These are phyloP conservation scores for Pterois miles DNA, from an alignment of 2,797 vertebrate species.

Conservation along the genomic window DNA sequence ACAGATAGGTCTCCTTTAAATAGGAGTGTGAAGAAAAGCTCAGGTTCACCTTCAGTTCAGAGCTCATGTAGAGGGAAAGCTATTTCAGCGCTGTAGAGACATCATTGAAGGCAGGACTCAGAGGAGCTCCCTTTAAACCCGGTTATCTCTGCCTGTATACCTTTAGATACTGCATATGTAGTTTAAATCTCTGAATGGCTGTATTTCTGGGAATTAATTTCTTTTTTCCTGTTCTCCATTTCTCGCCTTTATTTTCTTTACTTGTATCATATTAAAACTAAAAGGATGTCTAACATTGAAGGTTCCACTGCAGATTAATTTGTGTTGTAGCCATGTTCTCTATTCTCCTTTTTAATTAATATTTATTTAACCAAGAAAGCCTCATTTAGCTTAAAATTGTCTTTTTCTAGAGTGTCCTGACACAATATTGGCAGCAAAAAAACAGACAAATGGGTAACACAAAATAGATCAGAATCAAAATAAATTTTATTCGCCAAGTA, in stretches of 20 bases:
- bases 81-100: slow-evolving; percentile 50
- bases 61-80: slow-evolving; percentile 51
- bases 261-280: neutral
- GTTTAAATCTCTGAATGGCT: neutral
- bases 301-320: neutral
- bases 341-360: neutral
- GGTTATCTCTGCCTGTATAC: slow-evolving; percentile 20
- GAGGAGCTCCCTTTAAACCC: slow-evolving; percentile 23
- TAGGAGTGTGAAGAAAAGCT: slow-evolving; percentile 15
- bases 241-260: neutral
- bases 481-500: too few species aligned
- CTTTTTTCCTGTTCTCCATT: neutral
- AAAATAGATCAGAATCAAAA: neutral
- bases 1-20: slow-evolving; percentile 45
- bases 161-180: neutral
- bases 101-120: slow-evolving; percentile 27
- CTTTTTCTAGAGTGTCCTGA: neutral
- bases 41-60: slow-evolving; percentile 79
- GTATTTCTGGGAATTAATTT: neutral
- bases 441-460: neutral
- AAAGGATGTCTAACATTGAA: neutral
- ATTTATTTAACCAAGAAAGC: neutral
- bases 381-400: neutral
- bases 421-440: neutral
- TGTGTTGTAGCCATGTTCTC: neutral